Evolutionary conservation across 2,888 invertebrate species (phyloP), one percentile per base, ranked within the genome.

Genomic region (Apotomis turbidana): DNA sequence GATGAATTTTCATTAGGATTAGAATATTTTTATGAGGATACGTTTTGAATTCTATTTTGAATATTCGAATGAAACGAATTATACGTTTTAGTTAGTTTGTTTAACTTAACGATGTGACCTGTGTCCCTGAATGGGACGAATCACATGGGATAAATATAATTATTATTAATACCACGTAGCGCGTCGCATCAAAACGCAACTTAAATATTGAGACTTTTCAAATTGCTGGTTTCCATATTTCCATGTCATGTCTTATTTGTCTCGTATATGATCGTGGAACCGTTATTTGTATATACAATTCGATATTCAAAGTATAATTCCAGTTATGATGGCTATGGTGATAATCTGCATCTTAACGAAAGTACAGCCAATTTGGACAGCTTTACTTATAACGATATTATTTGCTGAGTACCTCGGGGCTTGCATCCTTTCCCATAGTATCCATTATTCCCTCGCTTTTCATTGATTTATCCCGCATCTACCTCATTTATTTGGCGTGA

Each of bases 351-450:
- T 75, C 76, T 73, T 70, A 58, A 58, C 77, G 74, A 83, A 90
- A 92, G 91, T 92, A 92, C 91, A 91, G 89, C 91, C 92, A 91
- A 90, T 85, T 92, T 90, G 90, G 87, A 68, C 76, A 78, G 75
- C 77, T 74, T 79, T 80, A 77, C 70, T 76, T 75, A 55, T 81
- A 79, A 62, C 74, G 63, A 77, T 83, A 80, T 85, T 81, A 84
- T 87, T 88, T 86, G 87, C 86, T 88, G 79, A 82, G 83, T 81
- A 85, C 83, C 81, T 83, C 81, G 84, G 89, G 90, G 89, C 90
- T 91, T 89, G 87, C 85, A 79, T 87, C 85, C 86, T 81, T 79
- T 78, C 81, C 73, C 78, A 77, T 78, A 79, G 78, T 70, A 54
- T 79, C 80, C 79, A 79, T 83, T 83, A 77, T 74, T 62, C 69